These are phyloP conservation scores for Chanos chanos DNA, from an alignment of 2,797 vertebrate genomes.

Conservation along the genomic window DNA sequence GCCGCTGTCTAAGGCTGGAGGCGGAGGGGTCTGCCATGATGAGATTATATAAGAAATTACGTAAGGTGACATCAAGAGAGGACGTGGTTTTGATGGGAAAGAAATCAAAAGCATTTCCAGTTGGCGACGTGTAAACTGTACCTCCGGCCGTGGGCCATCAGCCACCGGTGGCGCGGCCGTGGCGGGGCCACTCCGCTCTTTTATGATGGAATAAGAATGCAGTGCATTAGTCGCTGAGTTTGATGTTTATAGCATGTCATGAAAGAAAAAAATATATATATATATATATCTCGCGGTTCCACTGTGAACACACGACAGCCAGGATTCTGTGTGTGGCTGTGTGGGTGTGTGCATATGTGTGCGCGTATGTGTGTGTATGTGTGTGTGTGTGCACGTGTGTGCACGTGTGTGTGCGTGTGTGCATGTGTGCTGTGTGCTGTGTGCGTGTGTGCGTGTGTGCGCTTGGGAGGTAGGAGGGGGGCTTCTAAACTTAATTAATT, in stretches of 20 bases:
- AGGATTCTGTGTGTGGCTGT: too few relatives aligned
- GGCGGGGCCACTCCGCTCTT: too few relatives aligned
- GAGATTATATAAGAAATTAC: conserved; percentile 29
- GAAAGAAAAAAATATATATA: neutral
- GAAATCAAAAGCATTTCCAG: neutral
- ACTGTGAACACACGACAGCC: too few relatives aligned
- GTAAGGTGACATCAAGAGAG: conserved; percentile 17
- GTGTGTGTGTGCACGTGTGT: neutral
- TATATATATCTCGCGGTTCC: too few relatives aligned
- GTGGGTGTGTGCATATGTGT: too few relatives aligned
- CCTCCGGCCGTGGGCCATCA: too few relatives aligned
- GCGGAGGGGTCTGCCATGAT: neutral
- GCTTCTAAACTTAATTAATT: neutral
- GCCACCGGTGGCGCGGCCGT: too few relatives aligned
- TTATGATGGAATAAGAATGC: too few relatives aligned
- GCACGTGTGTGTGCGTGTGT: neutral
- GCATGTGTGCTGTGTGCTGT: neutral
- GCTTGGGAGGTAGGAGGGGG: neutral
- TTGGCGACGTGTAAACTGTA: too few relatives aligned
- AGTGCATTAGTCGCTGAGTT: too few relatives aligned
- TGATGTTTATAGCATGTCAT: too few relatives aligned
- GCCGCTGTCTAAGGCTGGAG: conserved; percentile 9
- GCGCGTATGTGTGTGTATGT: neutral
- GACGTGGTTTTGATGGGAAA: neutral
- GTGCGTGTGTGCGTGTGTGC: neutral